Percentiles rank a stretch among this genome's conserved stretches.
Evolutionary conservation across 2,888 invertebrate genomes (phyloP).

Genomic region (Callimorpha dominula): DNA sequence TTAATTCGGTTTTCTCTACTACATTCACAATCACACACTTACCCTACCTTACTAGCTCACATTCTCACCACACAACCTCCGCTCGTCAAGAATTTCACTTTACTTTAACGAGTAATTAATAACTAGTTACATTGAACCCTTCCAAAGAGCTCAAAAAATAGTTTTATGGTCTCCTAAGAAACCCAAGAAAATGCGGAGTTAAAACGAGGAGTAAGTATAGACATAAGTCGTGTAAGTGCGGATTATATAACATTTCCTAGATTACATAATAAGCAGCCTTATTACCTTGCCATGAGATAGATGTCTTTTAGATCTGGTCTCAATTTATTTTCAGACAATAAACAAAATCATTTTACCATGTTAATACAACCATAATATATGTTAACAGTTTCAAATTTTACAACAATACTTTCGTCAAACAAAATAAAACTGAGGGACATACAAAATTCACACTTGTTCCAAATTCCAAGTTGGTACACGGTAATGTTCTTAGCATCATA

Average conservation of each 20-base stretch:
- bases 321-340: not conserved
- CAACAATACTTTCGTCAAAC: constrained; percentile 12
- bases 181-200: too few relatives aligned
- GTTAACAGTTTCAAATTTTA: not conserved
- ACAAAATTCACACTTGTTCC: constrained; percentile 30
- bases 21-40: too few relatives aligned
- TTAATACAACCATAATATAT: not conserved
- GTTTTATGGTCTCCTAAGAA: not conserved
- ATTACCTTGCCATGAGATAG: not conserved
- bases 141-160: not conserved
- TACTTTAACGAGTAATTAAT: not conserved
- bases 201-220: too few relatives aligned
- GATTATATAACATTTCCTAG: not conserved
- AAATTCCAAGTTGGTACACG: constrained; percentile 27
- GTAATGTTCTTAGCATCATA: constrained; percentile 26
- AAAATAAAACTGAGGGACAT: constrained; percentile 6
- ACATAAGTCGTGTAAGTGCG: too few relatives aligned
- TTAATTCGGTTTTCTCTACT: too few relatives aligned
- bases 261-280: not conserved
- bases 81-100: too few relatives aligned
- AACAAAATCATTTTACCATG: not conserved
- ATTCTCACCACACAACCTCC: too few relatives aligned
- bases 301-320: not conserved
- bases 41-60: too few relatives aligned
- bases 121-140: not conserved